These are phyloP conservation scores for Lottia scabra DNA, from an alignment of 2,888 invertebrate species.

Conservation along the genomic window DNA sequence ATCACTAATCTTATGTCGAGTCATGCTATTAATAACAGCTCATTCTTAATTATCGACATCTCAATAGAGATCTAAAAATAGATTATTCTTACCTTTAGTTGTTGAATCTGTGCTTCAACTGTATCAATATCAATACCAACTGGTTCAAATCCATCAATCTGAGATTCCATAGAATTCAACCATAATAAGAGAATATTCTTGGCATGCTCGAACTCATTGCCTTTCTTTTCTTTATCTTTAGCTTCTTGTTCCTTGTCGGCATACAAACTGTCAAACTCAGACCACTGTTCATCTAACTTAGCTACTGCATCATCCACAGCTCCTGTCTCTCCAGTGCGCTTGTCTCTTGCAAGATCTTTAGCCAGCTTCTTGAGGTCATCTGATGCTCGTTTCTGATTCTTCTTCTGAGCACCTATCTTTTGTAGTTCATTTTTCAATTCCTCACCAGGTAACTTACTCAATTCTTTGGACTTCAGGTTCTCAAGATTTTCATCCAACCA, in stretches of 20 bases:
- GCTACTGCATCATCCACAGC: conserved; percentile 56
- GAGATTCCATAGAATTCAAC: conserved; percentile 84
- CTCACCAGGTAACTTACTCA: conserved; percentile 75
- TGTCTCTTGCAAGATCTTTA: conserved; percentile 55
- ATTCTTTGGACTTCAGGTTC: conserved; percentile 74
- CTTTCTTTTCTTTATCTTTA: conserved; percentile 86
- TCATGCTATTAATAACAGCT: no score
- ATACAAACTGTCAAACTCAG: conserved; percentile 83
- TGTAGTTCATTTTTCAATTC: conserved; percentile 76
- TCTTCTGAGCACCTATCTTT: conserved; percentile 61
- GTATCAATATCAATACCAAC: conserved; percentile 90
- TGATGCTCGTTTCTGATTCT: conserved; percentile 47
- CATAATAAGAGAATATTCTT: conserved; percentile 87
- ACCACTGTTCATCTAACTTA: conserved; percentile 87
- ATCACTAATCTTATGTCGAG: no score
- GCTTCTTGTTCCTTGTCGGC: conserved; percentile 88
- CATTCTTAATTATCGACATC: no score
- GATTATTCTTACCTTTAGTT: conserved; percentile 66
- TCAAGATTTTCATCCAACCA: conserved; percentile 59
- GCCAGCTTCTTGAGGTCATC: conserved; percentile 51
- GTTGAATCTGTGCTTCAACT: conserved; percentile 81
- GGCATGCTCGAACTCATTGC: conserved; percentile 86
- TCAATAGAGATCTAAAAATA: no score
- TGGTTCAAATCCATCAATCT: conserved; percentile 81
- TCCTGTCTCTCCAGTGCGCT: conserved; percentile 57